phyloP scores from a whole-genome alignment of 2,113 vertebrate genomes.

The Callocephalon fimbriatum region DNA sequence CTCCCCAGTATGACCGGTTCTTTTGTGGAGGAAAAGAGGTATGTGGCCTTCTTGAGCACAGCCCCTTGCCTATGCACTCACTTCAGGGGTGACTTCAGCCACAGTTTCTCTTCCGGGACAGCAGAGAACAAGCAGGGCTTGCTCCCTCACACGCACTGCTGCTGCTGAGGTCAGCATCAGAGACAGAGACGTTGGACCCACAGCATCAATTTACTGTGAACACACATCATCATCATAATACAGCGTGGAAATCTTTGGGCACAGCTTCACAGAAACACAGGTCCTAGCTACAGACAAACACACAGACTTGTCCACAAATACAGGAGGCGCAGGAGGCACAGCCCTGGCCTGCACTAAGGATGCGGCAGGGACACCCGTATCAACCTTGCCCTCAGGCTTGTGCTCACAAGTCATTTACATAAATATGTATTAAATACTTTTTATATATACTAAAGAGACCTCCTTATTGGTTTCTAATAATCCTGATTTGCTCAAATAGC shows the following conservation, averaged over 20 bases:
- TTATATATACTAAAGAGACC: slow-evolving; percentile 74
- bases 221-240: slow-evolving; percentile 27
- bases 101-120: background rate
- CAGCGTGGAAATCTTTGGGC: slow-evolving; percentile 57
- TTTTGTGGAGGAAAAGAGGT: background rate
- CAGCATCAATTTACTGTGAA: slow-evolving; percentile 64
- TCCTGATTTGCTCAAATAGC: slow-evolving; percentile 69
- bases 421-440: slow-evolving; percentile 74
- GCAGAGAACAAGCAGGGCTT: accelerated
- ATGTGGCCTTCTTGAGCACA: background rate
- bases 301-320: slow-evolving; percentile 29
- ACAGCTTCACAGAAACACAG: slow-evolving; percentile 59
- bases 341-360: background rate
- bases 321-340: background rate
- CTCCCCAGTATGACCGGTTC: background rate
- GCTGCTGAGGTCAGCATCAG: background rate
- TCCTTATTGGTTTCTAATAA: slow-evolving; percentile 61
- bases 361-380: slow-evolving; percentile 9
- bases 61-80: background rate
- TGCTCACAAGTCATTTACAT: slow-evolving; percentile 40
- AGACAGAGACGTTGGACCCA: background rate
- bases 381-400: slow-evolving; percentile 29
- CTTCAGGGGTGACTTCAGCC: background rate
- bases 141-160: background rate
- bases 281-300: slow-evolving; percentile 53